Evolutionary conservation across 2,888 invertebrate species (phyloP), one percentile per base, ranked within the genome.

Genomic region (Mechanitis messenoides): DNA sequence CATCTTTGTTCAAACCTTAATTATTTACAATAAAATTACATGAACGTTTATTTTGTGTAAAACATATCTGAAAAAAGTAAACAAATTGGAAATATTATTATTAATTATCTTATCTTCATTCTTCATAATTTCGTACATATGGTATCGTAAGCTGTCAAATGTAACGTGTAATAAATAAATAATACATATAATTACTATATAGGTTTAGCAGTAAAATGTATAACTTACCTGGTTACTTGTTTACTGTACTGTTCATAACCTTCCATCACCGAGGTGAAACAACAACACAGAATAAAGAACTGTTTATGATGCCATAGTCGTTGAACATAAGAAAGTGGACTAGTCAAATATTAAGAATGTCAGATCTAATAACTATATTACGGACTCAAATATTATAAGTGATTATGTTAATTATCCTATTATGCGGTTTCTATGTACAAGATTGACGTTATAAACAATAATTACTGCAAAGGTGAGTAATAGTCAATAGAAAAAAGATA

Each of bases 201-300:
- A 42, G 42, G 3, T 11, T 42, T 11, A 42, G 42, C 3, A 9
- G 1, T 9, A 42, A 42, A 35, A 35, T 35, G 42, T 42, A 9
- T 35, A 45, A 62, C 62, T 62, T 56, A 62, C 62, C 50, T 38
- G 54, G 28, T 59, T 62, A 59, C 6, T 54, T 38, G 54, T 53
- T 59, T 56, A 45, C 42, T 59, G 54, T 33, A 46, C 31, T 7
- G 50, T 42, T 56, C 62, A 63, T 60, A 54, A 59, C 53, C 50
- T 50, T 50, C 62, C 62, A 63, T 63, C 47, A 20, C 59, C 53
- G 42, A 47, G 42, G 11, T 56, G 28, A 50, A 50, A 7, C 50
- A 50, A 50, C 31, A 28, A 28, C 31, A 50, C 31, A 31, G 28
- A n/a, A n/a, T 7, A 47, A 7, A n/a, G n/a, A 50, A 50, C 31